Base-by-base conservation (phyloP, 2,888 invertebrate species). In the Andricus quercusramuli region DNA sequence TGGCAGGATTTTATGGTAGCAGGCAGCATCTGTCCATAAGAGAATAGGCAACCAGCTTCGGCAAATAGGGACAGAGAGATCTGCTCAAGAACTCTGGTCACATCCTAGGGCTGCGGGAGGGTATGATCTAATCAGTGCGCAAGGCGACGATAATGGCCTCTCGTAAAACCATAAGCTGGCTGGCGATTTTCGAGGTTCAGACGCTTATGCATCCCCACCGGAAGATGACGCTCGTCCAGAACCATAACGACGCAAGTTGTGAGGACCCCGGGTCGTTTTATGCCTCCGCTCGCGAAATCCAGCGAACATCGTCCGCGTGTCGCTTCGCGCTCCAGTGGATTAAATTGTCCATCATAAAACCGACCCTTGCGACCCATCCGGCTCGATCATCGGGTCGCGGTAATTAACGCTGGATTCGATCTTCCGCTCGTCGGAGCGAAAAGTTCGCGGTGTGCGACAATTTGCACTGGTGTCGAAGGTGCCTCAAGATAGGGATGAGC, bases 341-440 rank as follows among this genome's bases (percentile, higher is more conserved):
- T 82, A 82, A 83, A 83, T 81, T 82, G 78, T 56, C 77, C 82
- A 83, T 84, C 83, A 82, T 84, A 83, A 84, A 84, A 84, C 82
- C 83, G 83, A 84, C 82, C 83, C 56, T 11, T 84, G 81, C 78
- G 77, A 77, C 79, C 80, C 65, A 80, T 68, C 41, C 22, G 67
- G n/a, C 11, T 37, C 32, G 79, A 79, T 79, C 64, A 51, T 83
- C 84, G 86, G 79, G 84, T 78, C 82, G 81, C 79, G 87, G 84
- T 88, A 88, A 89, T 90, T 88, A 88, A 88, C 87, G 86, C 87
- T 85, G 85, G 89, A 90, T 89, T 88, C 87, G 87, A 90, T 90
- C 87, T 87, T 83, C 80, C 80, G 85, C 85, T 88, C 84, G 83
- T 85, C 85, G 84, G 80, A 86, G 85, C 84, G 84, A 83, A 84